phyloP scores from a whole-genome alignment of 2,888 invertebrate genomes.

The Glyphotaelius pellucidus region DNA sequence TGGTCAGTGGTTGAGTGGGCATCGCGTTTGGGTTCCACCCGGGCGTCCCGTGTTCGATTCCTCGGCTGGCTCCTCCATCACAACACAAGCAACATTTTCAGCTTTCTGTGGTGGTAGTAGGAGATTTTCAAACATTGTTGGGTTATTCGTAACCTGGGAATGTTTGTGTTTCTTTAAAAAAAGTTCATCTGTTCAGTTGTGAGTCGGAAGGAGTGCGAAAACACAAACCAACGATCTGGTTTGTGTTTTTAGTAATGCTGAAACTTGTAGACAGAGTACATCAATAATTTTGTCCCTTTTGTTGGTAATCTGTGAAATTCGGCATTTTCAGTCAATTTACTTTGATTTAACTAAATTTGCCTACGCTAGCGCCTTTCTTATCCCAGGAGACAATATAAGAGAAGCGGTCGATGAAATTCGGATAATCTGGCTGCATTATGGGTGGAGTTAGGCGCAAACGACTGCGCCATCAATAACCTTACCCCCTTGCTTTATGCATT shows the following conservation, averaged over 20 bases:
- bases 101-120: too few species aligned
- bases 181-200: not conserved
- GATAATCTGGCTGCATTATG: not conserved
- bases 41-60: too few species aligned
- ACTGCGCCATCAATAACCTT: conserved; percentile 19
- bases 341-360: not conserved
- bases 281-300: not conserved
- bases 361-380: not conserved
- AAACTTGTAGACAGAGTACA: not conserved
- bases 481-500: conserved; percentile 20
- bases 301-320: not conserved
- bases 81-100: too few species aligned
- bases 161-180: too few species aligned
- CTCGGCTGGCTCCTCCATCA: too few species aligned
- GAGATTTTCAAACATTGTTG: too few species aligned
- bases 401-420: conserved; percentile 22
- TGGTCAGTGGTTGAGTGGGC: too few species aligned
- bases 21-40: too few species aligned
- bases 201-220: not conserved
- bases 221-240: not conserved
- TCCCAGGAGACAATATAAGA: not conserved
- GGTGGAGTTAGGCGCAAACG: conserved; percentile 4
- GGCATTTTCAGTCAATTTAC: not conserved
- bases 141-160: too few species aligned
- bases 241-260: not conserved